These are phyloP conservation scores for Poeciliopsis turneri DNA, from an alignment of 2,797 vertebrate genomes.

Conservation along the genomic window DNA sequence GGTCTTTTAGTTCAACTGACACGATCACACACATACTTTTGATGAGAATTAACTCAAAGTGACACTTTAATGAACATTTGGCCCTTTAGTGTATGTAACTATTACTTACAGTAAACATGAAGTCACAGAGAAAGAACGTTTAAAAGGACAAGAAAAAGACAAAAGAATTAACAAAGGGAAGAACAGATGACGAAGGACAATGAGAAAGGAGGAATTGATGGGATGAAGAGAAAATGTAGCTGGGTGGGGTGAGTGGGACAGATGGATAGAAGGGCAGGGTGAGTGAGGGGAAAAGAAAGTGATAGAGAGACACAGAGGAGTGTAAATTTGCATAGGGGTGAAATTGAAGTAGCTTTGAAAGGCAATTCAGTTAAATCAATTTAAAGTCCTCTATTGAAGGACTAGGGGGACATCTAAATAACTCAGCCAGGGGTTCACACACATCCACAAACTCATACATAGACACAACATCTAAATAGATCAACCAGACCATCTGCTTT, in stretches of 20 bases:
- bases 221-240: slow-evolving; percentile 5
- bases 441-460: neutral
- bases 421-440: slow-evolving; percentile 35
- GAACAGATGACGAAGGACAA: neutral
- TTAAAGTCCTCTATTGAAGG: slow-evolving; percentile 71
- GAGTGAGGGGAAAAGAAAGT: slow-evolving; percentile 12
- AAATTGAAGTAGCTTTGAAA: slow-evolving; percentile 73
- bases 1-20: slow-evolving; percentile 57
- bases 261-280: slow-evolving; percentile 22
- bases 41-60: slow-evolving; percentile 54
- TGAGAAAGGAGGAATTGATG: neutral
- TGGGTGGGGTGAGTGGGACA: slow-evolving; percentile 16
- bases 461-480: slow-evolving; percentile 3
- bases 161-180: neutral
- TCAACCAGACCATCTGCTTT: neutral
- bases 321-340: slow-evolving; percentile 70
- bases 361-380: slow-evolving; percentile 75
- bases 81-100: slow-evolving; percentile 37
- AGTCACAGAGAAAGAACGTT: neutral
- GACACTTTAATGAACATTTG: slow-evolving; percentile 43
- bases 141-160: neutral
- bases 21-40: slow-evolving; percentile 12
- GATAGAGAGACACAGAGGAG: slow-evolving; percentile 27
- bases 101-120: slow-evolving; percentile 35
- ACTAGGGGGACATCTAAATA: slow-evolving; percentile 62